A percentile compares a stretch with the other conserved stretches of the same genome.
Conservation (phyloP, 2,888 invertebrate species). For the Harpalus rufipes region DNA sequence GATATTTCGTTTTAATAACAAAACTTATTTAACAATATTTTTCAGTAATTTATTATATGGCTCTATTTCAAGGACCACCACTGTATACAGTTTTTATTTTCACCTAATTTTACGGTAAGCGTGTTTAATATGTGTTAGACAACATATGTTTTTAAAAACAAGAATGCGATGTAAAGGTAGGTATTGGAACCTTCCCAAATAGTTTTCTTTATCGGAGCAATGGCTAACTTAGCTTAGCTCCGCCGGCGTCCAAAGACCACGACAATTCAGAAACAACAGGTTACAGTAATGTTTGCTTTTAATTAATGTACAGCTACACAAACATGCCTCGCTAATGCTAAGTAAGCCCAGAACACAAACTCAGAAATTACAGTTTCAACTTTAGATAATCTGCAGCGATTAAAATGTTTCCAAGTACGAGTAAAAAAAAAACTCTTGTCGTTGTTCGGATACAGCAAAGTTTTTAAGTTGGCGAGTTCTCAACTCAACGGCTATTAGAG, state of each 20-base stretch:
- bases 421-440: not conserved
- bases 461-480: conserved; percentile 5
- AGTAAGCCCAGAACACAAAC: not conserved
- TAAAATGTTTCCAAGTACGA: conserved; percentile 2
- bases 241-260: conserved; percentile 26
- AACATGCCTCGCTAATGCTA: not conserved
- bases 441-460: not conserved
- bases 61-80: too few species aligned
- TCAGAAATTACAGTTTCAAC: not conserved
- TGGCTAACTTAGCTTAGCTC: not conserved
- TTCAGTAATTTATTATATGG: too few species aligned
- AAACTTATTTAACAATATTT: too few species aligned
- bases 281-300: conserved; percentile 43
- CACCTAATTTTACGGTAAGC: too few species aligned
- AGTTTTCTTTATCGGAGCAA: conserved; percentile 35
- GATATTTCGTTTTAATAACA: too few species aligned
- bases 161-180: conserved; percentile 30
- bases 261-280: conserved; percentile 37
- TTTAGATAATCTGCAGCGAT: not conserved
- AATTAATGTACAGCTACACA: conserved; percentile 43
- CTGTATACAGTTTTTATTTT: too few species aligned
- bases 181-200: conserved; percentile 28
- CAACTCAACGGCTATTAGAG: not conserved
- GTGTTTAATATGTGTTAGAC: not conserved
- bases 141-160: conserved; percentile 11